Conservation (phyloP, 2,113 vertebrate species). For the Electrona antarctica region DNA sequence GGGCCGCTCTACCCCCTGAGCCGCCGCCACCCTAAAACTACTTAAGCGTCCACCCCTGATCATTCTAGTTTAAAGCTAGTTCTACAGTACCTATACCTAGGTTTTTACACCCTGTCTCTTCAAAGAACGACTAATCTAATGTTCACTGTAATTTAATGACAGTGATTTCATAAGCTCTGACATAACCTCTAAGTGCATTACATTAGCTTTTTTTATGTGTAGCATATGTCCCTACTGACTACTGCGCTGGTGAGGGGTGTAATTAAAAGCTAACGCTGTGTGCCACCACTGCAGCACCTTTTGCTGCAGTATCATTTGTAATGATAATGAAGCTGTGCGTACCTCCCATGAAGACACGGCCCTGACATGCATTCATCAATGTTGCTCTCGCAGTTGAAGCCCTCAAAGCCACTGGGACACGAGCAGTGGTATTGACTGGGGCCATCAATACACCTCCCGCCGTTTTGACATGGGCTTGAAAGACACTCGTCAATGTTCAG, state of each 20-base stretch:
- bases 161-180: slow-evolving; percentile 69
- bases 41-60: too few relatives aligned
- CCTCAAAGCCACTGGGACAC: slow-evolving; percentile 77
- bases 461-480: slow-evolving; percentile 79
- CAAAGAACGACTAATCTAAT: slow-evolving; percentile 65
- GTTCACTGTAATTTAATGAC: slow-evolving; percentile 73
- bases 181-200: slow-evolving; percentile 69
- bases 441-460: slow-evolving; percentile 76
- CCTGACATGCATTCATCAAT: slow-evolving; percentile 81
- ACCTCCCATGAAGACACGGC: slow-evolving; percentile 87
- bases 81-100: too few relatives aligned
- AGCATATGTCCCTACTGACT: slow-evolving; percentile 60
- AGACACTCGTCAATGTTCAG: slow-evolving; percentile 79
- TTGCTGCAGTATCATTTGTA: too few relatives aligned
- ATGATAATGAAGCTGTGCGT: slow-evolving; percentile 4
- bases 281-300: too few relatives aligned
- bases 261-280: slow-evolving; percentile 67
- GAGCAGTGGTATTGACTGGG: slow-evolving; percentile 77
- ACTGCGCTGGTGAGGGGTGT: slow-evolving; percentile 44
- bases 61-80: too few relatives aligned
- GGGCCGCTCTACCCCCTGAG: too few relatives aligned
- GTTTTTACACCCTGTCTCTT: slow-evolving; percentile 10
- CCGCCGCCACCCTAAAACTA: too few relatives aligned
- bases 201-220: slow-evolving; percentile 64
- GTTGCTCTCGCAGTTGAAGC: slow-evolving; percentile 79